These are phyloP conservation scores for Thalassaphorura encarpata DNA, from an alignment of 1,140 invertebrate species.

Conservation along the genomic window DNA sequence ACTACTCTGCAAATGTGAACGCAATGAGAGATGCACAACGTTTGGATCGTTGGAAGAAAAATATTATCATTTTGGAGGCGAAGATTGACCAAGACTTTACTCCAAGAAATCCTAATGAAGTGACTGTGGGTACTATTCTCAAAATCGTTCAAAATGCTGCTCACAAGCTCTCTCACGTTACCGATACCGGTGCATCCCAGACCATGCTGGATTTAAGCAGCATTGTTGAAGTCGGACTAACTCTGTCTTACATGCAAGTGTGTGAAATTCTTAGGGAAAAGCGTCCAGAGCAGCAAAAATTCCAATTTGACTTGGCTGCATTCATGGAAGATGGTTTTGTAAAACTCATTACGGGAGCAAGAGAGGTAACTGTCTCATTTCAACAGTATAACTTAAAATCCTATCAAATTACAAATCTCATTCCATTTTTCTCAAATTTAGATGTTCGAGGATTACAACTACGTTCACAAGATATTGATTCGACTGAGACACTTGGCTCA, in stretches of 20 bases:
- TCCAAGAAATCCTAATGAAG: neutral
- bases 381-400: too few relatives aligned
- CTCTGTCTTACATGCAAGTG: slow-evolving; percentile 14
- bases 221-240: slow-evolving; percentile 25
- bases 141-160: slow-evolving; percentile 14
- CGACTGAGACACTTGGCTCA: too few relatives aligned
- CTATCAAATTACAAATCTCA: too few relatives aligned
- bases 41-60: too few relatives aligned
- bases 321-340: slow-evolving; percentile 1
- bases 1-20: slow-evolving; percentile 9
- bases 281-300: neutral
- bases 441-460: too few relatives aligned
- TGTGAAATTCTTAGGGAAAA: slow-evolving; percentile 14
- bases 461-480: too few relatives aligned
- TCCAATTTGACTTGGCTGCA: neutral
- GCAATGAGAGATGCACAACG: neutral
- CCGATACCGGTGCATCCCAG: neutral
- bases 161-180: neutral
- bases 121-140: slow-evolving; percentile 17
- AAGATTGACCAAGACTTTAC: slow-evolving; percentile 2
- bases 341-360: neutral
- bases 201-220: neutral
- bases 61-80: too few relatives aligned
- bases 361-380: neutral
- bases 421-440: too few relatives aligned